phyloP scores from a whole-genome alignment of 2,797 vertebrate genomes.

The Pyrocephalus nanus region DNA sequence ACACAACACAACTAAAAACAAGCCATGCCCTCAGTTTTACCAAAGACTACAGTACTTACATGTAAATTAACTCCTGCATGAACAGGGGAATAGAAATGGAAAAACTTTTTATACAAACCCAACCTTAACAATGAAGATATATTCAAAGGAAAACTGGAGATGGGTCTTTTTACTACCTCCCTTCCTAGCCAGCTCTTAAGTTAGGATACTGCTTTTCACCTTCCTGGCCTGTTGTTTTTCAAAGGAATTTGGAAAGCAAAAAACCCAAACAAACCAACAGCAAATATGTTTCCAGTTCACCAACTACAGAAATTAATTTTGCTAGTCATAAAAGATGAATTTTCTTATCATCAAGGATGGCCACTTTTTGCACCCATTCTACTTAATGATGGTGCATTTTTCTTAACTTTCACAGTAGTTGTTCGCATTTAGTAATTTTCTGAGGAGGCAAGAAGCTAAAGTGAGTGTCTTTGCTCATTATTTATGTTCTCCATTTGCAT shows the following conservation, averaged over 20 bases:
- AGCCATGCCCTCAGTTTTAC: background rate
- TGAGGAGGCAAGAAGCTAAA: conserved; percentile 7
- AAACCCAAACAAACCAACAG: background rate
- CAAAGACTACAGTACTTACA: background rate
- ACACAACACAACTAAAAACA: too few species aligned
- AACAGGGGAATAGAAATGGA: background rate
- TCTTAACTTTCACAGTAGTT: background rate
- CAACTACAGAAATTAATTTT: background rate
- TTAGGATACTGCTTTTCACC: background rate
- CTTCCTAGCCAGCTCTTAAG: background rate
- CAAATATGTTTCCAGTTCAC: background rate
- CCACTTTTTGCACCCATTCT: background rate
- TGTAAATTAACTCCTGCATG: background rate
- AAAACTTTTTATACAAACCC: background rate
- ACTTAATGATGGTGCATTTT: background rate
- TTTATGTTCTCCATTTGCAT: conserved; percentile 32
- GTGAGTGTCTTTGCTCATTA: conserved; percentile 12
- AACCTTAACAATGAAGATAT: background rate
- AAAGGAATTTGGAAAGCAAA: background rate
- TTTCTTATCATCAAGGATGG: background rate
- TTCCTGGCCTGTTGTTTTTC: background rate
- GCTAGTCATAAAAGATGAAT: background rate
- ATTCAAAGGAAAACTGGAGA: background rate
- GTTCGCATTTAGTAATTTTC: conserved; percentile 20
- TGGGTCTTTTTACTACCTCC: background rate